Conservation (phyloP, 2,888 invertebrate species). For the Camponotus fellah region DNA sequence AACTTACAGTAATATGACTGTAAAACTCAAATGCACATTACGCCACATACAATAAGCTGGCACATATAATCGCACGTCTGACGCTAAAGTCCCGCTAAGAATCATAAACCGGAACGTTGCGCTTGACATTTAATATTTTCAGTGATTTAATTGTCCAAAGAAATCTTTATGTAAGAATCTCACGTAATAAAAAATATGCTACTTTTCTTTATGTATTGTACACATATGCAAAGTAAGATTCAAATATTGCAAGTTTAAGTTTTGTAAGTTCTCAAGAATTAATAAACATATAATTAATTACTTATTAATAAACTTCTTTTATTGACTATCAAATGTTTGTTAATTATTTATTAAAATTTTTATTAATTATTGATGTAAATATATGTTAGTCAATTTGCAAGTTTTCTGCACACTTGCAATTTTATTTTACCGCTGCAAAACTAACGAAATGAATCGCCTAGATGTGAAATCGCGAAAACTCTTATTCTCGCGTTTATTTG, state of each 20-base stretch:
- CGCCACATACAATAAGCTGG: slow-evolving; percentile 44
- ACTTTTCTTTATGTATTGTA: not conserved
- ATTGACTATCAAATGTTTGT: not conserved
- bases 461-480: slow-evolving; percentile 35
- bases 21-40: not conserved
- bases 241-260: not conserved
- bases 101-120: slow-evolving; percentile 61
- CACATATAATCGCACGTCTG: slow-evolving; percentile 59
- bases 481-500: slow-evolving; percentile 35
- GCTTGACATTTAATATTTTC: slow-evolving; percentile 38
- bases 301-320: not conserved
- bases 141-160: not conserved
- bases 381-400: not conserved
- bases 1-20: not conserved
- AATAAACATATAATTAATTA: not conserved
- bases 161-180: slow-evolving; percentile 28
- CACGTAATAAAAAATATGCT: not conserved
- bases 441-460: slow-evolving; percentile 27
- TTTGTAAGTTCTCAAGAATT: not conserved
- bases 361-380: not conserved
- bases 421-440: not conserved
- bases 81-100: slow-evolving; percentile 70
- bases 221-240: not conserved
- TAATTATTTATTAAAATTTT: not conserved
- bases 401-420: not conserved